A percentile compares a stretch with the other conserved stretches of the same genome.
phyloP scores from a whole-genome alignment of 2,797 vertebrate species.

The Stomatorhinus walkeri region DNA sequence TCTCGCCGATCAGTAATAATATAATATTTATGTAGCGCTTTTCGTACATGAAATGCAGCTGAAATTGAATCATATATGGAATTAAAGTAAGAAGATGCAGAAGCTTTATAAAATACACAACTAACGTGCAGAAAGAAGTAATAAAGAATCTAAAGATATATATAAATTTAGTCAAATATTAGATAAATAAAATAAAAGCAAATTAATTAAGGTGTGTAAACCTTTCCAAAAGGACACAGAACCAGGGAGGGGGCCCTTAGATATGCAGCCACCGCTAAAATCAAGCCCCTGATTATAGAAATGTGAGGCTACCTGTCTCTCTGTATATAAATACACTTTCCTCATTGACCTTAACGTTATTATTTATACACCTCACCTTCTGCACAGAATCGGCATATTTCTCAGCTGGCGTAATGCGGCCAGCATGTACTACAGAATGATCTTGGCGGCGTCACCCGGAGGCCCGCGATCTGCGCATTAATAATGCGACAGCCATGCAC shows the following conservation, averaged over 20 bases:
- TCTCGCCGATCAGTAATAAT: neutral
- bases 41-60: neutral
- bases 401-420: neutral
- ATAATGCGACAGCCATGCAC: neutral
- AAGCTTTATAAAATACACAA: neutral
- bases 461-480: neutral
- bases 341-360: neutral
- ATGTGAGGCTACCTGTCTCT: neutral
- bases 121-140: neutral
- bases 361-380: neutral
- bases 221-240: neutral
- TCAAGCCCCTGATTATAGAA: neutral
- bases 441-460: neutral
- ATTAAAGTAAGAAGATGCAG: neutral
- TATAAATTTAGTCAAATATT: neutral
- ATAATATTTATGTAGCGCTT: neutral
- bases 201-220: neutral
- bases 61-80: neutral
- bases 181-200: neutral
- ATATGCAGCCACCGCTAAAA: neutral
- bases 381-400: neutral
- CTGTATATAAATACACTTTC: neutral
- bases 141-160: neutral
- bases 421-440: conserved; percentile 14
- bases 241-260: neutral